These are phyloP conservation scores for Taurulus bubalis DNA, from an alignment of 2,113 vertebrate species.

Conservation along the genomic window DNA sequence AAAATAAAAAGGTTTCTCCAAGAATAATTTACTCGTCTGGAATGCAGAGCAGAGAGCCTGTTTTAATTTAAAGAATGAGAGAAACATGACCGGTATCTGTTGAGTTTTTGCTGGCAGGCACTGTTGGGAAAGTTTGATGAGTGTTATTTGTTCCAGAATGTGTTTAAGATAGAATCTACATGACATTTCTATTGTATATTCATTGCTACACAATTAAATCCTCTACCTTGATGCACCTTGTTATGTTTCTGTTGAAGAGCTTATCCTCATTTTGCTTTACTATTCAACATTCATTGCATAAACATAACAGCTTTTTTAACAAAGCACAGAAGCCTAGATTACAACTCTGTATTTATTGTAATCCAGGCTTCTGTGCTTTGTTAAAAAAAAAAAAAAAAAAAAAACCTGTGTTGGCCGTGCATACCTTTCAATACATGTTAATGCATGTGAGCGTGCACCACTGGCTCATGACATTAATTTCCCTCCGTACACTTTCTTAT, in stretches of 20 bases:
- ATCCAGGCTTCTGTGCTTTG: neutral
- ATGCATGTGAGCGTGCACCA: neutral
- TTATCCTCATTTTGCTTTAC: neutral
- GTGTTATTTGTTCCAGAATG: constrained; percentile 2
- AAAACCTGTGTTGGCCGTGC: neutral
- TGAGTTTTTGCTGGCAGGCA: constrained; percentile 4
- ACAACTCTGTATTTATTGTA: too few relatives aligned
- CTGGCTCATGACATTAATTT: neutral
- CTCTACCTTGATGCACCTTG: too few relatives aligned
- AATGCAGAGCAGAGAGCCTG: constrained; percentile 25
- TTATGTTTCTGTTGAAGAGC: neutral
- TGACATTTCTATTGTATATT: neutral
- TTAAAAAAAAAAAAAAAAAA: neutral
- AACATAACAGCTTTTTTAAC: too few relatives aligned
- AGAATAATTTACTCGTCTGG: constrained; percentile 23
- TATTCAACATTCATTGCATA: neutral
- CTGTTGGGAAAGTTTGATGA: neutral
- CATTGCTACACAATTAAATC: neutral
- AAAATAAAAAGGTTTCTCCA: constrained; percentile 13
- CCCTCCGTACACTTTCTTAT: too few relatives aligned
- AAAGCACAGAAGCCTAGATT: too few relatives aligned
- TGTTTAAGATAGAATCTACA: neutral
- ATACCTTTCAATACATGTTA: neutral
- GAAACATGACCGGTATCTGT: neutral
- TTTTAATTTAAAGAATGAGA: constrained; percentile 25